These are phyloP conservation scores for Athene cunicularia DNA, from an alignment of 2,113 vertebrate species.

Conservation along the genomic window DNA sequence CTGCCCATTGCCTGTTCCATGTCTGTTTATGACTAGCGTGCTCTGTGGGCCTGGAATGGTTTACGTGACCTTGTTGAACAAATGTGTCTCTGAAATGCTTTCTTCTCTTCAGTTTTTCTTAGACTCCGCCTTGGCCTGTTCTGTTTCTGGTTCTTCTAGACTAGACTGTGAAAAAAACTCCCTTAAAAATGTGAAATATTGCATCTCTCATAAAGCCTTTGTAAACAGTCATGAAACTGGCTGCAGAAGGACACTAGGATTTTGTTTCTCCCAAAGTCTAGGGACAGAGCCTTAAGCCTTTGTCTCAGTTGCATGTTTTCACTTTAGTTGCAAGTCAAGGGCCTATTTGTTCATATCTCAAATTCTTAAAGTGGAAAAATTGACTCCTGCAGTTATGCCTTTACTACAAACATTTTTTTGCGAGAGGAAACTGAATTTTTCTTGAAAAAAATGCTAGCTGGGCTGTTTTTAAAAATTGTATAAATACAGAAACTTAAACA, in stretches of 20 bases:
- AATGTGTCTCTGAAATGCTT: neutral
- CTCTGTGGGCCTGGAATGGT: neutral
- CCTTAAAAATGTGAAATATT: neutral
- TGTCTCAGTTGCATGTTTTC: neutral
- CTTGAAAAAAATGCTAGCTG: neutral
- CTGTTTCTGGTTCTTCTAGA: neutral
- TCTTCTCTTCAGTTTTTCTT: neutral
- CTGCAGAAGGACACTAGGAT: neutral
- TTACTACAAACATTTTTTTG: neutral
- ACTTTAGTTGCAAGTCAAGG: neutral
- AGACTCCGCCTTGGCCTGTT: neutral
- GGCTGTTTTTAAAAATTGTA: neutral
- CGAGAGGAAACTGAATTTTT: neutral
- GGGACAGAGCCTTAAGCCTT: neutral
- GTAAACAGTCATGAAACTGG: neutral
- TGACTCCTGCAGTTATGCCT: neutral
- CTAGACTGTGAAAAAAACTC: neutral
- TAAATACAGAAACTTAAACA: neutral
- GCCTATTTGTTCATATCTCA: neutral
- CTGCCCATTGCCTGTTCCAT: neutral
- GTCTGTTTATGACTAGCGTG: neutral
- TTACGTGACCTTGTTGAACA: neutral
- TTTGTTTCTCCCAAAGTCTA: neutral
- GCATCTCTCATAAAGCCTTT: neutral
- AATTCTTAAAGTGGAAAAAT: conserved; percentile 8